phyloP scores from a whole-genome alignment of 1,140 invertebrate species.

The Ostrea denselamellosa region DNA sequence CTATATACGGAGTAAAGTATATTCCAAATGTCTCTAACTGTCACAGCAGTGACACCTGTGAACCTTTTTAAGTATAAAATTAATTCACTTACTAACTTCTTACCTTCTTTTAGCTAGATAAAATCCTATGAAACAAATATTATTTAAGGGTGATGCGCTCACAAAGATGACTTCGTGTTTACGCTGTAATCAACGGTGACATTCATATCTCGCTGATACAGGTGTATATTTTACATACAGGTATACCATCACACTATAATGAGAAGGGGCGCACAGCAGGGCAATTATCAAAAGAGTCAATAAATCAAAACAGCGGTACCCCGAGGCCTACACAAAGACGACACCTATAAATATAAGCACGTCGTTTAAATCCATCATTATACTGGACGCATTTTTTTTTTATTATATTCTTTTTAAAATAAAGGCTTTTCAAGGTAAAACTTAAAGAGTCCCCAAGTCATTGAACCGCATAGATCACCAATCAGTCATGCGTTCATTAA shows the following conservation, averaged over 20 bases:
- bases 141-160: background rate
- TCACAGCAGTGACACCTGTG: background rate
- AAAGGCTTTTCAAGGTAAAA: background rate
- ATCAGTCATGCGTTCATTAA: constrained; percentile 25
- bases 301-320: background rate
- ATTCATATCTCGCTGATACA: background rate
- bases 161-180: background rate
- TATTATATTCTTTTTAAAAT: background rate
- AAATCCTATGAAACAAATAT: constrained; percentile 6
- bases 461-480: constrained; percentile 32
- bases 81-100: background rate
- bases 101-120: background rate
- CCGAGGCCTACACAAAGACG: background rate
- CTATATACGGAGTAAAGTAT: background rate
- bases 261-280: background rate
- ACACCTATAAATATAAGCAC: background rate
- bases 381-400: background rate
- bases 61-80: background rate
- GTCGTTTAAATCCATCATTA: background rate
- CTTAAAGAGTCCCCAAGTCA: background rate
- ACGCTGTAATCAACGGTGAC: constrained; percentile 13
- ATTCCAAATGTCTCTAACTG: background rate
- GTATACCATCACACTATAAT: constrained; percentile 15
- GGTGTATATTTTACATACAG: constrained; percentile 36
- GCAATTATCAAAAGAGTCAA: background rate